phyloP scores from a whole-genome alignment of 2,797 vertebrate genomes.

The Allobates femoralis region DNA sequence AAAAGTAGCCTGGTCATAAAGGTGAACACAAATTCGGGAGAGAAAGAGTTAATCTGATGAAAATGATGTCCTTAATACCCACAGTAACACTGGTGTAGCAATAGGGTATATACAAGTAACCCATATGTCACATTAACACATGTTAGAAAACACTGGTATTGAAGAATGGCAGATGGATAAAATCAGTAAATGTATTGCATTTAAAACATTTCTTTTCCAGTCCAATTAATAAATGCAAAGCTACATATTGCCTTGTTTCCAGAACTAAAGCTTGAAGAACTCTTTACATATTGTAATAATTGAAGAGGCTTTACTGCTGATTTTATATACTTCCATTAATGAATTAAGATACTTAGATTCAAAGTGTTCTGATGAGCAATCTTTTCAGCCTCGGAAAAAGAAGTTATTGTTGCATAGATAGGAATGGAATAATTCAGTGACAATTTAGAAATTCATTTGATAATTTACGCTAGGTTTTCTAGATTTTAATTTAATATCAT shows the following conservation, averaged over 20 bases:
- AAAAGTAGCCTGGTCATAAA: too few species aligned
- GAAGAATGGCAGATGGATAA: background rate
- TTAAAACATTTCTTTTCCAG: background rate
- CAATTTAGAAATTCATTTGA: background rate
- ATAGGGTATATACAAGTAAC: too few species aligned
- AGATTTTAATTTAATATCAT: background rate
- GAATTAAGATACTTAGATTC: conserved; percentile 41
- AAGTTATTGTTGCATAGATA: background rate
- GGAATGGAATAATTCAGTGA: background rate
- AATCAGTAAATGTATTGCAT: background rate
- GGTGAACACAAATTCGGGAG: too few species aligned
- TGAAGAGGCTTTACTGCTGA: conserved; percentile 55
- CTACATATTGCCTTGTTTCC: conserved; percentile 38
- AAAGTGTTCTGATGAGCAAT: conserved; percentile 36
- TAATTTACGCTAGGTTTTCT: background rate
- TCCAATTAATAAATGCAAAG: conserved; percentile 23
- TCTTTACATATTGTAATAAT: conserved; percentile 46
- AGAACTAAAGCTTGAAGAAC: conserved; percentile 32
- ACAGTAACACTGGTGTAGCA: too few species aligned
- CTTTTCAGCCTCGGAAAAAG: conserved; percentile 2
- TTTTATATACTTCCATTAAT: conserved; percentile 49
- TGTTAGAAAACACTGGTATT: background rate
- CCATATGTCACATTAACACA: too few species aligned
- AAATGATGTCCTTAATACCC: too few species aligned
- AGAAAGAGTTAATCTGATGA: too few species aligned